These are phyloP conservation scores for Prionace glauca DNA, from an alignment of 2,797 vertebrate genomes.

Conservation along the genomic window DNA sequence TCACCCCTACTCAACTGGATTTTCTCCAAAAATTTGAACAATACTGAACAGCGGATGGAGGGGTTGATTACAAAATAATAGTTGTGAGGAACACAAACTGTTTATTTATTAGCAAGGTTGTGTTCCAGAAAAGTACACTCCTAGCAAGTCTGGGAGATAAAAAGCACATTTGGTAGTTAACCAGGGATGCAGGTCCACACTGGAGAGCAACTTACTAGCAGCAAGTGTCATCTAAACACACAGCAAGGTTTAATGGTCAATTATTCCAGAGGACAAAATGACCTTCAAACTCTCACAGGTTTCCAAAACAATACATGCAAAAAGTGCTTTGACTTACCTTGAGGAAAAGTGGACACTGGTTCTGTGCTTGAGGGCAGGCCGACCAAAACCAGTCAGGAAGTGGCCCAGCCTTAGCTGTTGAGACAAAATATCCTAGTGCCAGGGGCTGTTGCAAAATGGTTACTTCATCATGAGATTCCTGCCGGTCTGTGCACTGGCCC, in stretches of 20 bases:
- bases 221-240: background rate
- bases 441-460: constrained; percentile 92
- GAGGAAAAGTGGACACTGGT: constrained; percentile 96
- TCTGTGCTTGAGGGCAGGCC: constrained; percentile 95
- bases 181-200: background rate
- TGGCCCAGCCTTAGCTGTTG: constrained; percentile 91
- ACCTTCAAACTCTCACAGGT: background rate
- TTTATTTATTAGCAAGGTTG: background rate
- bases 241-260: background rate
- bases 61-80: background rate
- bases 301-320: background rate
- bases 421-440: constrained; percentile 94
- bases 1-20: background rate
- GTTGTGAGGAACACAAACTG: background rate
- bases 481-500: constrained; percentile 88
- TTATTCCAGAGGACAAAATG: too few relatives aligned
- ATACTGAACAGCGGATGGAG: background rate
- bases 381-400: constrained; percentile 99
- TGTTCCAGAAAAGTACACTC: background rate
- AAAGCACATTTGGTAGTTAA: background rate
- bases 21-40: background rate
- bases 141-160: background rate
- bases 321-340: constrained; percentile 66
- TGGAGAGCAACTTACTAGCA: background rate
- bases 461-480: constrained; percentile 93